These are phyloP conservation scores for Microtus pennsylvanicus DNA, from an alignment of 2,113 vertebrate genomes.

Conservation along the genomic window DNA sequence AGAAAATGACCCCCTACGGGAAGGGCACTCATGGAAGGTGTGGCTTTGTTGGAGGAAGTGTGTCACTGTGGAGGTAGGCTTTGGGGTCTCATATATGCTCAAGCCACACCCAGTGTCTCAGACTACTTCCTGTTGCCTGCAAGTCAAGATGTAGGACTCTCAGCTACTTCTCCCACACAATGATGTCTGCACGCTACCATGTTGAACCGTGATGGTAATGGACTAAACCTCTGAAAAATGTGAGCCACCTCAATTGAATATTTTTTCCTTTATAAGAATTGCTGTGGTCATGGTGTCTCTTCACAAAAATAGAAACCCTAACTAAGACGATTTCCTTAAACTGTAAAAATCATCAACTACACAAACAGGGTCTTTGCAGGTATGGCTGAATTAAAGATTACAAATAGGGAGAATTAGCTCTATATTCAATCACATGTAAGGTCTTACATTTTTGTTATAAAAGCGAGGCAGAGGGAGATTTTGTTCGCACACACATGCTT, in stretches of 20 bases:
- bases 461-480: neutral
- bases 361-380: neutral
- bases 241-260: neutral
- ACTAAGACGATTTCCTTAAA: neutral
- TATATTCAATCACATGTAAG: neutral
- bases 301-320: neutral
- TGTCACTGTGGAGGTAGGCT: neutral
- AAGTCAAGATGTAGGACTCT: neutral
- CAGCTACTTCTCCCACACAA: neutral
- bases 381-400: neutral
- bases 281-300: neutral
- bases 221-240: neutral
- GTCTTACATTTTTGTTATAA: neutral
- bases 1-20: neutral
- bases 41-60: neutral
- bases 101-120: neutral
- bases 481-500: neutral
- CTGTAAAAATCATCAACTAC: neutral
- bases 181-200: accelerated
- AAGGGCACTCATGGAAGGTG: neutral
- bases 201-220: neutral
- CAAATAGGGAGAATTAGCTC: neutral
- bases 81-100: neutral
- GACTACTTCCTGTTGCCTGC: neutral
- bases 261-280: neutral